A percentile compares a stretch with the other conserved stretches of the same genome.
These are phyloP conservation scores for Chymomyza amoena DNA, from an alignment of 2,888 invertebrate species.

Conservation along the genomic window DNA sequence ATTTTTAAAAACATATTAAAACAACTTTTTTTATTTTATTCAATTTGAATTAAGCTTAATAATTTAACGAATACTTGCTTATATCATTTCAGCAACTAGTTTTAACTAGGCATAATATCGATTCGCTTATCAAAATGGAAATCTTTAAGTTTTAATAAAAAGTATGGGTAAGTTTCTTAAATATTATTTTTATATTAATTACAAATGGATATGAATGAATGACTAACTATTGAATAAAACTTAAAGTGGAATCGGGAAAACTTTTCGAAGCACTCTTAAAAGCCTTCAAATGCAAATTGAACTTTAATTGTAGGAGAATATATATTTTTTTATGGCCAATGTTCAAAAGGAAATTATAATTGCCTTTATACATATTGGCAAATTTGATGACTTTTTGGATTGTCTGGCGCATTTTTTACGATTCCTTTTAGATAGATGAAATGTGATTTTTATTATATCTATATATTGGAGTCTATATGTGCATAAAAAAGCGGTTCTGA, in stretches of 20 bases:
- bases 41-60: too few relatives aligned
- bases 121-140: background rate
- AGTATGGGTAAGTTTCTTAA: background rate
- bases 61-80: too few relatives aligned
- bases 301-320: too few relatives aligned
- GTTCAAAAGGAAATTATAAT: conserved; percentile 35
- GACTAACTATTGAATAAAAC: too few relatives aligned
- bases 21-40: too few relatives aligned
- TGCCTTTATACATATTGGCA: conserved; percentile 41
- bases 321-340: background rate
- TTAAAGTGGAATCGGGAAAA: too few relatives aligned
- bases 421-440: conserved; percentile 44
- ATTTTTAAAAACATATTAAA: too few relatives aligned
- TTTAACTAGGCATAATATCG: background rate
- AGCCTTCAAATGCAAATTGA: too few relatives aligned
- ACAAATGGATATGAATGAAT: background rate
- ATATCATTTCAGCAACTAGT: background rate
- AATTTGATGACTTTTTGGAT: conserved; percentile 35
- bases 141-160: background rate
- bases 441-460: conserved; percentile 46
- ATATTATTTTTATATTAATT: background rate
- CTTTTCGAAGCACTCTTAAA: too few relatives aligned
- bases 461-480: background rate
- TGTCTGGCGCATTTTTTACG: conserved; percentile 38
- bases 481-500: background rate